Conservation (phyloP, 2,797 vertebrate genomes). For the Sorex maritimensis region DNA sequence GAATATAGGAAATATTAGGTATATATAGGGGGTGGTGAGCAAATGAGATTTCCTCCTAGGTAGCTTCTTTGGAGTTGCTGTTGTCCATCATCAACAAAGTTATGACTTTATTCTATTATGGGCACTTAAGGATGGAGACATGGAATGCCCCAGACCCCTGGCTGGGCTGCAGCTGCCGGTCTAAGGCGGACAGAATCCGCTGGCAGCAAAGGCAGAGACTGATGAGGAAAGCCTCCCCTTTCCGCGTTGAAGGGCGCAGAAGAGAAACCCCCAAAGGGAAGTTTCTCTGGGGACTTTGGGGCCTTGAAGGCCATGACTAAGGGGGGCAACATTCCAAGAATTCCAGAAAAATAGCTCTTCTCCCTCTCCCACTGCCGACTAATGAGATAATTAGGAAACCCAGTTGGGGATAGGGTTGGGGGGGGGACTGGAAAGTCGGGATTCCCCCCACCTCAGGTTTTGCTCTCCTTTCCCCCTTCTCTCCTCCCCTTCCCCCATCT, state of each 20-base stretch:
- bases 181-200: neutral
- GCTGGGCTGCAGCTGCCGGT: neutral
- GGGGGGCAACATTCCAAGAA: conserved; percentile 78
- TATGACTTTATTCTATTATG: neutral
- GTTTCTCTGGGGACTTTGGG: conserved; percentile 8
- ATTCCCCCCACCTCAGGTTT: conserved; percentile 41
- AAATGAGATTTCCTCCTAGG: neutral
- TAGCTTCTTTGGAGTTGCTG: neutral
- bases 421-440: neutral
- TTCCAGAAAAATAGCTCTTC: conserved; percentile 76
- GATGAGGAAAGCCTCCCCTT: neutral
- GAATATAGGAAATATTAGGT: too few species aligned
- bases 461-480: neutral
- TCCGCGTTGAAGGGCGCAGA: neutral
- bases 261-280: conserved; percentile 63
- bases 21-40: neutral
- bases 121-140: neutral
- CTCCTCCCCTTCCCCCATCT: conserved; percentile 33
- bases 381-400: conserved; percentile 73
- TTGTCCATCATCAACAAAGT: neutral
- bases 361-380: conserved; percentile 50
- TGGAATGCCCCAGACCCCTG: neutral
- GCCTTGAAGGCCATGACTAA: conserved; percentile 68
- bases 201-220: neutral
- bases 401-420: conserved; percentile 21